Base-by-base conservation (phyloP, 2,888 invertebrate species). In the Drosophila parthenogenetica region DNA sequence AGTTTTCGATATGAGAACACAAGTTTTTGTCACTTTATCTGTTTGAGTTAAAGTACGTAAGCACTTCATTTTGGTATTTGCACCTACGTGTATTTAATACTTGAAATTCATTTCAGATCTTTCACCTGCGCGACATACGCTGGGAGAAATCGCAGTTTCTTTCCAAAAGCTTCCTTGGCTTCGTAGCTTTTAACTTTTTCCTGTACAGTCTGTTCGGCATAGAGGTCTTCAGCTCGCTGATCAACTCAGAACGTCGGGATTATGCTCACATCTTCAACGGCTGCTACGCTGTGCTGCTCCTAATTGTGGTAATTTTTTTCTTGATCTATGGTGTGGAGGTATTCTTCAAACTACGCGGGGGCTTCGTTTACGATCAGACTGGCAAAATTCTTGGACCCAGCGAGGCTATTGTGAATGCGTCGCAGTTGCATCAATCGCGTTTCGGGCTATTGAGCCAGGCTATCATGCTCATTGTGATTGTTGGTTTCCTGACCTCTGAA, bases 291-390 rank as follows among this genome's bases (percentile, higher is more conserved):
- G 95, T 96, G n/a, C 93, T 98, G 54, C 94, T 98, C 68, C 95
- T 98, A 91, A 95, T 98, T 68, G 97, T 97, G 46, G 97, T 98
- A 64, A 94, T 97, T 14, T 97, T 98, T 93, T 98, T 98, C 93
- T 94, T 98, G 55, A 97, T 98, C 79, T 98, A 98, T 92, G 98
- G 98, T 50, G 96, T 98, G 17, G 98, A 98, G 93, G 98, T 98
- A 8, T 98, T 95, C 92, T 98, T 98, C 91, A 98, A 98, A 95
- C 94, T 97, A 58, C 96, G 97, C 64, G 97, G 97, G 29, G 97
- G 97, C 81, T 97, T 97, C 91, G 93, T 97, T 70, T 95, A 94
- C 90, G 95, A 96, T 91, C 94, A 95, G 65, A 94, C 94, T 74
- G 95, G 94, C 76, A 94, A 95, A 49, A 94, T 95, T 67, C 78